A percentile compares a stretch with the other conserved stretches of the same genome.
phyloP scores from a whole-genome alignment of 2,797 vertebrate species.

The Sebastes itinus region DNA sequence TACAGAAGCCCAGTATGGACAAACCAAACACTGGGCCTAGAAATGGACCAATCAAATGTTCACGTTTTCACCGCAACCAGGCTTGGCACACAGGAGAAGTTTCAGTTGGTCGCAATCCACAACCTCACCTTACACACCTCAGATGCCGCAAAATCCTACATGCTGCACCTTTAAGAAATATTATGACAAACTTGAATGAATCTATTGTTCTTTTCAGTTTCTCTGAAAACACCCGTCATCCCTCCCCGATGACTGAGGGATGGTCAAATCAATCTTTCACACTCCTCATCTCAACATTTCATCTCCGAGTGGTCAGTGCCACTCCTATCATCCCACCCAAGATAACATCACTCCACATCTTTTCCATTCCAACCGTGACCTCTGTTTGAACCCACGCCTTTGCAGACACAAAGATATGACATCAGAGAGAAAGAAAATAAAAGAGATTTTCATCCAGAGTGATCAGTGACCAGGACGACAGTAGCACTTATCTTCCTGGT shows the following conservation, averaged over 20 bases:
- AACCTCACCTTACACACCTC: too few species aligned
- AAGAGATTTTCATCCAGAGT: constrained; percentile 3
- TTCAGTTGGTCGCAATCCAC: too few species aligned
- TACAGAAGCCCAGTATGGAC: too few species aligned
- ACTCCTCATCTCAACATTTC: constrained; percentile 28
- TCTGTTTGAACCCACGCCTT: constrained; percentile 59
- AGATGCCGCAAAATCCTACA: background rate
- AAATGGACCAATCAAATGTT: too few species aligned
- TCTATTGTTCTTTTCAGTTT: background rate
- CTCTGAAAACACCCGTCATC: background rate
- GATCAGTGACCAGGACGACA: constrained; percentile 9
- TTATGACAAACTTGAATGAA: background rate
- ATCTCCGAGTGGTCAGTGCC: constrained; percentile 31
- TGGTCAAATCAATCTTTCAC: constrained; percentile 21
- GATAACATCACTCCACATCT: constrained; percentile 46
- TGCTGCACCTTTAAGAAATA: background rate
- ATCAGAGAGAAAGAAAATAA: constrained; percentile 17
- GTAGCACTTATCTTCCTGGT: background rate
- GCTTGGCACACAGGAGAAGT: too few species aligned
- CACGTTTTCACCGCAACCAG: too few species aligned
- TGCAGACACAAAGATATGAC: constrained; percentile 43
- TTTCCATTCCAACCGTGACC: constrained; percentile 55
- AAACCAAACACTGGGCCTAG: too few species aligned
- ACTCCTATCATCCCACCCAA: constrained; percentile 47
- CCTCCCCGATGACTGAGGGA: background rate